Conservation (phyloP, 2,797 vertebrate genomes). For the Dipus sagitta region DNA sequence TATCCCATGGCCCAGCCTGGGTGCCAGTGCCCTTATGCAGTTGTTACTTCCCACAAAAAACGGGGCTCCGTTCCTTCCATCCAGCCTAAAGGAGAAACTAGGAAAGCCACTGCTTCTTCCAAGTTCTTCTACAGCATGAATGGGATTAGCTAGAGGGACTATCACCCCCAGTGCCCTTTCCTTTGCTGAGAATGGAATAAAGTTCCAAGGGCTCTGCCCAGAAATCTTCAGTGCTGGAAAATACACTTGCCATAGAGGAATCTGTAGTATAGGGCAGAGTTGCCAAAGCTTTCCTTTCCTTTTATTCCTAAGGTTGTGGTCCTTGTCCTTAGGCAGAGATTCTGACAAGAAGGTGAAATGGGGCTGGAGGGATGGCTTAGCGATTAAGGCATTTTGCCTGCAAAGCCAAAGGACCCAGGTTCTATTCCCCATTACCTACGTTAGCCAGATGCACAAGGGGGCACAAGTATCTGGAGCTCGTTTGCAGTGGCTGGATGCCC, state of each 20-base stretch:
- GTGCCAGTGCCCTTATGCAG: background rate
- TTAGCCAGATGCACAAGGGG: too few relatives aligned
- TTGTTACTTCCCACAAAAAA: background rate
- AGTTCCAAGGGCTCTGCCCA: background rate
- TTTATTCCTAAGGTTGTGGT: background rate
- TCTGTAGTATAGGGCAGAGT: background rate
- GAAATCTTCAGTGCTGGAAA: slow-evolving; percentile 6
- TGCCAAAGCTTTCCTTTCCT: background rate
- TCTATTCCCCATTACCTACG: too few relatives aligned
- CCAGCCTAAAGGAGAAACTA: background rate
- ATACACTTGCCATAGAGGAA: background rate
- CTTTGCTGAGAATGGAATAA: slow-evolving; percentile 47
- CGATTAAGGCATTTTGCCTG: too few relatives aligned
- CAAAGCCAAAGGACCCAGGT: too few relatives aligned
- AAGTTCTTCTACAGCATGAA: background rate
- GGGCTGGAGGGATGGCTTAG: too few relatives aligned
- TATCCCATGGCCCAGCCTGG: background rate
- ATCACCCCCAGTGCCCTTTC: background rate
- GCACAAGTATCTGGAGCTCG: too few relatives aligned
- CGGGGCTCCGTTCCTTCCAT: slow-evolving; percentile 1
- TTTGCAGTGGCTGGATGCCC: too few relatives aligned
- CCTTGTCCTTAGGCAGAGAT: slow-evolving; percentile 22
- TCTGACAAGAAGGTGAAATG: background rate
- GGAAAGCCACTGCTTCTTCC: background rate
- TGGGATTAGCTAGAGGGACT: background rate